Conservation (phyloP, 2,888 invertebrate species). For the Drosophila austrosaltans region DNA sequence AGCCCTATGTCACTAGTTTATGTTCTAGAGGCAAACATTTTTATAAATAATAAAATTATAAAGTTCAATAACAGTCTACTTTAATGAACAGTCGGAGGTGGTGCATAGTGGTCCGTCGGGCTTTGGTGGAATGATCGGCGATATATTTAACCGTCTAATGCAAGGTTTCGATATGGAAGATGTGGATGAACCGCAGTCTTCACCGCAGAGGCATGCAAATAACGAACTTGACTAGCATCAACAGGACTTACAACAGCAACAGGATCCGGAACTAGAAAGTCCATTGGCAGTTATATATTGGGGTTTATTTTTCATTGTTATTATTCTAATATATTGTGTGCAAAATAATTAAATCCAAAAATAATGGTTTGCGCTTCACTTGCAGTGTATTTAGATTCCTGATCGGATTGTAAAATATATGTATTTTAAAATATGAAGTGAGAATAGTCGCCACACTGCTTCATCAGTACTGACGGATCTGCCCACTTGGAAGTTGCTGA, state of each 20-base stretch:
- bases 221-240: slow-evolving; percentile 74
- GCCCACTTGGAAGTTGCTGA: no score
- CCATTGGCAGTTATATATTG: slow-evolving; percentile 40
- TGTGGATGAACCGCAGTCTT: slow-evolving; percentile 57
- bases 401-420: slow-evolving; percentile 35
- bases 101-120: slow-evolving; percentile 81
- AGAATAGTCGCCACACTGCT: no score
- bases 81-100: slow-evolving; percentile 90
- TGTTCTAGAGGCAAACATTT: no score
- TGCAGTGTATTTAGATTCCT: slow-evolving; percentile 42
- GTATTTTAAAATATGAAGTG: background rate
- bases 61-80: slow-evolving; percentile 86
- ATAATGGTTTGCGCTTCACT: slow-evolving; percentile 23
- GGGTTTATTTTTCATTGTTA: slow-evolving; percentile 64
- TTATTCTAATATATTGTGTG: slow-evolving; percentile 56
- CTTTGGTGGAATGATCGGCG: slow-evolving; percentile 82
- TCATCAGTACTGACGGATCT: no score
- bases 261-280: slow-evolving; percentile 14
- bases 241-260: background rate
- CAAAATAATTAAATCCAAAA: slow-evolving; percentile 43
- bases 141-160: slow-evolving; percentile 81
- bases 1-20: no score
- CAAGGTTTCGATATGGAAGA: slow-evolving; percentile 82
- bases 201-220: slow-evolving; percentile 31
- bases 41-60: no score